Base-by-base conservation (phyloP, 1,140 invertebrate species). In the Trichonephila inaurata region DNA sequence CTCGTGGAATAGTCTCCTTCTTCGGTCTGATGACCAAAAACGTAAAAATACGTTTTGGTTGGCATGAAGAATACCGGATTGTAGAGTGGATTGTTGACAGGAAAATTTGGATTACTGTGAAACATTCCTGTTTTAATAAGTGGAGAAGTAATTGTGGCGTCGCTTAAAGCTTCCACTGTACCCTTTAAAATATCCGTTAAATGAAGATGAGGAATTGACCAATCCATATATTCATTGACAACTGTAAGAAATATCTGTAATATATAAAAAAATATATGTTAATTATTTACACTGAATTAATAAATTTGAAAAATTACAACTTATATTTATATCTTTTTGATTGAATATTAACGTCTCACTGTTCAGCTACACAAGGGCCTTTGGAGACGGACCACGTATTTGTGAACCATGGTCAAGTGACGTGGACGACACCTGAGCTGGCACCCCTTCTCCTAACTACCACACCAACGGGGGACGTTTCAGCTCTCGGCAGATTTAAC, bases 141-240 rank as follows among this genome's bases (percentile, higher is more conserved):
- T 0, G 99, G 99, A 10, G 98, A 98, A 3, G 99, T 98, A 51
- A 98, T 98, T 95, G 98, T 97, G 3, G 98, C 99, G 95, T 99
- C 99, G 86, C 98, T 98, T 1, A 99, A 96, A 2, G 99, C 98
- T 95, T 99, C 98, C 87, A 99, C 96, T 0, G 99, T 98, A 96
- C 98, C 98, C 95, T 99, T 98, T 69, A 99, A 97, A 0, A 99
- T 98, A 96, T 98, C 98, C 94, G 98, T 98, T 62, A 98, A 98
- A 97, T 99, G 98, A 95, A 98, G 98, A 8, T 98, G 97, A 8
- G 98, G 98, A 94, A 98, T 96, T 95, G 99, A 98, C 99, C 99
- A 99, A 95, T 99, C 98, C 7, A 98, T 99, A 96, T 99, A 99
- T 95, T 99, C 98, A 96, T 99, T 99, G 94, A 99, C 97, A 28